Evolutionary conservation across 2,797 vertebrate species (phyloP).

Genomic region (Scarus forsteni): DNA sequence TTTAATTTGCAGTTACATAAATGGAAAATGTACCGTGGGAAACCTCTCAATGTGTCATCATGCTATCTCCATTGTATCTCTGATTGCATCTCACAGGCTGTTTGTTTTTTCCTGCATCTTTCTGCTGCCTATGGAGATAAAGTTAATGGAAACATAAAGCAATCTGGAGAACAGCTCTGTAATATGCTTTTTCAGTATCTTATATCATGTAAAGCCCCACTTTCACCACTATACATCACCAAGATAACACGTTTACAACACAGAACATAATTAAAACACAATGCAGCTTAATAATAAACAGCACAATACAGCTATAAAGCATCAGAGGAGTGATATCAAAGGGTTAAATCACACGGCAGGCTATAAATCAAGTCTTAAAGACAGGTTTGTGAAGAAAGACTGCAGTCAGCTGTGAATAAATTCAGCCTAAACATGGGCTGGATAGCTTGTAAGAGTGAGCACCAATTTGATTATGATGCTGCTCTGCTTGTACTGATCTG

Average conservation of each 20-base stretch:
- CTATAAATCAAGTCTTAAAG: constrained; percentile 15
- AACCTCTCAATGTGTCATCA: not conserved
- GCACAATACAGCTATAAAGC: constrained; percentile 1
- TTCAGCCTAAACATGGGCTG: constrained; percentile 7
- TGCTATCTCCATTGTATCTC: not conserved
- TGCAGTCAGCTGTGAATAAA: constrained; percentile 24
- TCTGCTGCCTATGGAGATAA: not conserved
- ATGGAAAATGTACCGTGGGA: not conserved
- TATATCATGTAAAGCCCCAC: not conserved
- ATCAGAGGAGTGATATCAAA: not conserved
- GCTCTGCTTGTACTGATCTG: not conserved
- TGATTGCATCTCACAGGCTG: not conserved
- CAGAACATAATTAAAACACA: constrained; percentile 8
- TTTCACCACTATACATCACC: not conserved
- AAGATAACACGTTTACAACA: constrained; percentile 3
- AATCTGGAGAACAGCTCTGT: not conserved
- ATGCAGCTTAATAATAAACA: not conserved
- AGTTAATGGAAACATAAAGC: constrained; percentile 1
- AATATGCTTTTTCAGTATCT: not conserved
- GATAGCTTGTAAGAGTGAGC: not conserved
- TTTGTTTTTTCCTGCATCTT: constrained; percentile 1
- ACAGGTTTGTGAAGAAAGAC: not conserved
- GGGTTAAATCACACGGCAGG: constrained; percentile 3
- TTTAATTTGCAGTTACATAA: not conserved
- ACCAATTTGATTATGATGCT: not conserved